Percentiles rank a stretch among this genome's conserved stretches.
These are phyloP conservation scores for Brienomyrus brachyistius DNA, from an alignment of 2,113 vertebrate species.

Conservation along the genomic window DNA sequence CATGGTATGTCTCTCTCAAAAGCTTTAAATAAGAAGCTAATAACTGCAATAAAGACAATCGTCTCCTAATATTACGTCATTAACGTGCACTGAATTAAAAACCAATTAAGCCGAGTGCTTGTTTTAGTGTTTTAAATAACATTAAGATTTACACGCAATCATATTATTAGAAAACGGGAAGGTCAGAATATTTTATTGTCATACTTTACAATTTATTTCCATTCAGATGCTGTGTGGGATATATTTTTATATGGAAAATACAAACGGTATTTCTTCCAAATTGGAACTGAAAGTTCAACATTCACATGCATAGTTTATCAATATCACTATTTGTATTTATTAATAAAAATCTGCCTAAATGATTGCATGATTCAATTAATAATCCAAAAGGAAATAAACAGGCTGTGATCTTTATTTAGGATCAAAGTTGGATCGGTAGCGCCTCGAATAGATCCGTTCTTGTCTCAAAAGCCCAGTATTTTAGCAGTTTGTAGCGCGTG, in stretches of 20 bases:
- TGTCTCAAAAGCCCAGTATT: not conserved
- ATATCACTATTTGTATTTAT: conserved; percentile 42
- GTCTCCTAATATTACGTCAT: conserved; percentile 72
- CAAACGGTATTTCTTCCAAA: not conserved
- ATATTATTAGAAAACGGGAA: conserved; percentile 14
- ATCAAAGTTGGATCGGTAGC: conserved; percentile 27
- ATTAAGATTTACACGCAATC: conserved; percentile 25
- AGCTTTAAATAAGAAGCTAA: conserved; percentile 76
- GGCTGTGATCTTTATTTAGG: conserved; percentile 33
- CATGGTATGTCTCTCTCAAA: conserved; percentile 65
- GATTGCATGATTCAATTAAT: conserved; percentile 48
- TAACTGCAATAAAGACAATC: conserved; percentile 73
- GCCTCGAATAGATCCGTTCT: not conserved
- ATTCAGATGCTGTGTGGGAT: conserved; percentile 14
- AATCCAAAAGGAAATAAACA: conserved; percentile 33
- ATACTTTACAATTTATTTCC: conserved; percentile 24
- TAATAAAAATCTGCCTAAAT: conserved; percentile 48
- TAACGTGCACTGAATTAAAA: conserved; percentile 70
- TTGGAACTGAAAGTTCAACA: conserved; percentile 25
- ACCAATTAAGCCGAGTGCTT: conserved; percentile 25
- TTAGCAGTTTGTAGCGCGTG: not conserved
- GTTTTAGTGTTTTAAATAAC: conserved; percentile 29
- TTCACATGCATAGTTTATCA: conserved; percentile 33
- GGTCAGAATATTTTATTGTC: conserved; percentile 36
- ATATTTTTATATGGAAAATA: conserved; percentile 1